Base-by-base conservation (phyloP, 1,140 invertebrate species). In the Leguminivora glycinivorella region DNA sequence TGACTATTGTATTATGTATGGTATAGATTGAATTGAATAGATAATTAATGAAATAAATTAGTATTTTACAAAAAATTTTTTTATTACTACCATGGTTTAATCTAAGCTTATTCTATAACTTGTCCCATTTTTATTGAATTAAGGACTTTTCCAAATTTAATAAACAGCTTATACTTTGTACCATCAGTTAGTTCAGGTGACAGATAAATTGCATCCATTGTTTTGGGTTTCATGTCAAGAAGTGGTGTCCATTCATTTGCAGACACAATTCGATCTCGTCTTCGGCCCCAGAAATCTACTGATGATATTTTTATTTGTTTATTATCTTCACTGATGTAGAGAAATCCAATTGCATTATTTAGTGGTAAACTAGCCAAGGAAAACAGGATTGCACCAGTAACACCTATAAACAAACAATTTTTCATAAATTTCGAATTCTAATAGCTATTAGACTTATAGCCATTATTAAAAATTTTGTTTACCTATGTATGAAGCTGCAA, bases 221-320 rank as follows among this genome's bases (percentile, higher is more conserved):
- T 70, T 67, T 77, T 84, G 68, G 75, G 72, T 34, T 76, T 52
- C 58, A 89, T 73, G 14, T 94, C 93, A 34, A 87, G 73, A 10
- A 93, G 73, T 43, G 90, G 91, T 34, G 89, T 78, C 83, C 94
- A 92, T 69, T 94, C 89, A 17, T 89, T 69, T 9, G 80, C 29
- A 29, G 80, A 75, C 10, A 92, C 83, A 38, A 91, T 81, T 71
- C 85, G 77, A 73, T 94, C 92, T 73, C 83, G 78, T 79, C 93
- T 91, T 71, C 83, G 89, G 12, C 94, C 94, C 92, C 92, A 94
- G 75, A 91, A 93, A 75, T 93, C 82, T 3, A 93, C 71, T 75
- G 92, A 93, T 4, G 93, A 93, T 72, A 95, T 84, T 84, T 93
- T 93, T 5, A 94, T 73, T 26, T 76, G 80, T 58, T 91, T 76